Evolutionary conservation across 2,113 vertebrate genomes (phyloP), one percentile per base, ranked within the genome.

Genomic region (Dolichotis patagonum): DNA sequence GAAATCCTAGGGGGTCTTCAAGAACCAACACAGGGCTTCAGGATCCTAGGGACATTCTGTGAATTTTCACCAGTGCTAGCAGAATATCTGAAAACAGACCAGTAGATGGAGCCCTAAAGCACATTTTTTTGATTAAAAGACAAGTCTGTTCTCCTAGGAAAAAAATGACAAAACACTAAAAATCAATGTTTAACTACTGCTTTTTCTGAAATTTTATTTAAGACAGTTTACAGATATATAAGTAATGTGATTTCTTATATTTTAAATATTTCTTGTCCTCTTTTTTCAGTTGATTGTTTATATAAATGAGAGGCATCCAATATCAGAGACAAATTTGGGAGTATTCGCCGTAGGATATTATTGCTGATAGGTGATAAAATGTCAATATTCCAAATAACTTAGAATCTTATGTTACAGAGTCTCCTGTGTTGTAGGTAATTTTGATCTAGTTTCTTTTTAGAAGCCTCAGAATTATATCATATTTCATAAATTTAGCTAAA

Each of bases 61-160:
- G 35, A 78, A 30, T 38, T 24, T 35, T 67, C 20, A 54, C n/a
- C 3, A 5, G 17, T 5, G n/a, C 17, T 46, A 24, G n/a, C 2
- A 30, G 43, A 96, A 88, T n/a, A 93, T 95, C 96, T 94, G 94
- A 93, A 98, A 97, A 97, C 58, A 38, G 73, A 98, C 98, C 98
- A 98, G 97, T 97, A 99, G 98, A 97, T 98, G 98, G 98, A 98
- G 62, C 97, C 92, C 86, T 73, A 94, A 97, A 97, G 96, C 86
- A 90, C 94, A 9, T 10, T 96, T 96, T 94, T 49, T 98, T n/a
- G n/a, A 96, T 98, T 7, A 56, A 56, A 56, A 56, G 54, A 56
- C 52, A 16, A 56, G 5, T 96, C 97, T 95, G 75, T 78, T 93
- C 97, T 98, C 56, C 22, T 97, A 98, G 97, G 98, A 99, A 98